Base-by-base conservation (phyloP, 2,797 vertebrate genomes). In the Microcaecilia unicolor region DNA sequence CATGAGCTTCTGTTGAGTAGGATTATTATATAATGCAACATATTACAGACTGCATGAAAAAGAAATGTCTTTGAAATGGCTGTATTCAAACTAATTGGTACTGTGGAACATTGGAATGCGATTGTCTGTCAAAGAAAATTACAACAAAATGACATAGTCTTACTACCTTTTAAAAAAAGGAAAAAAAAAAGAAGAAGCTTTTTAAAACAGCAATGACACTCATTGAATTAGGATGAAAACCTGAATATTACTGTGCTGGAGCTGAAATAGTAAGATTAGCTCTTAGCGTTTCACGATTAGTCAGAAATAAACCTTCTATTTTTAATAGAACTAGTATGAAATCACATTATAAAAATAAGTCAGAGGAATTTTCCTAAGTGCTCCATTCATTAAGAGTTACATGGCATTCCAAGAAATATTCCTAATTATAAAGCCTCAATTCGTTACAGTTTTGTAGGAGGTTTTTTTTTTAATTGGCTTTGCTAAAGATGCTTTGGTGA, bases 1-100 rank as follows among this genome's bases (percentile, higher is more conserved):
- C 48, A 20, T 54, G 48, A 64, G 19, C 31, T 61, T 29, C 50
- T 23, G 67, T 58, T 49, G 33, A 58, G 37, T 33, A 28, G 34
- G 28, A 24, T 18, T 12, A 2, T 51, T 62, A 45, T 34, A 48
- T 50, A 46, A 31, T 49, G 9, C 51, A 53, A 49, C 11, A 11
- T 18, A 37, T 6, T 25, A 9, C 22, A 32, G 27, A 25, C 17
- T 49, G 3, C 23, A 40, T 45, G 37, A 57, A 51, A 51, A 76
- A 75, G 58, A 77, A 78, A 79, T 64, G 61, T 63, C 63, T 74
- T 70, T 75, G 74, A 58, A 65, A 61, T 28, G 68, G 63, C 61
- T 56, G 24, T 26, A 20, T 23, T 54, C 39, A 39, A 58, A 48
- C 13, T 45, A 75, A 51, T n/a, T 62, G 62, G 49, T 80, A 68